Percentiles rank a stretch among this genome's conserved stretches.
Conservation (phyloP, 2,113 vertebrate species). For the Entomyzon cyanotis region DNA sequence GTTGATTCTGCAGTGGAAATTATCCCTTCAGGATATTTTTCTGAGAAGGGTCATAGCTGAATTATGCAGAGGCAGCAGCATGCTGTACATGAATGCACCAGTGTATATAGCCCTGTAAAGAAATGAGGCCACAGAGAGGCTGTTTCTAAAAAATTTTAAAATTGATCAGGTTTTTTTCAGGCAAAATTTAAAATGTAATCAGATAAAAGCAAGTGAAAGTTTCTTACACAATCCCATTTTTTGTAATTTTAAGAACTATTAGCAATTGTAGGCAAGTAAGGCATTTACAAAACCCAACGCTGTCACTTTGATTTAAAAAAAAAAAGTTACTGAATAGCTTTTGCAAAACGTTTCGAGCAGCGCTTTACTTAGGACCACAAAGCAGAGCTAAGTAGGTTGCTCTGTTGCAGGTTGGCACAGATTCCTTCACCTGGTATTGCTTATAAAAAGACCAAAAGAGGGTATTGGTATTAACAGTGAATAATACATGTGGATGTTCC, state of each 20-base stretch:
- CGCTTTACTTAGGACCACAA: constrained; percentile 23
- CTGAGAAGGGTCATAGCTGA: not conserved
- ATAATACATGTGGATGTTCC: constrained; percentile 6
- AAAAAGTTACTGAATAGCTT: not conserved
- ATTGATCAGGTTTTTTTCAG: not conserved
- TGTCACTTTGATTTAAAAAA: not conserved
- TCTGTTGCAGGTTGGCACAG: constrained; percentile 16
- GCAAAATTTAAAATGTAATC: not conserved
- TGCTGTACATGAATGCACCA: not conserved
- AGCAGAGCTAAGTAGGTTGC: constrained; percentile 61
- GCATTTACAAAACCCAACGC: not conserved
- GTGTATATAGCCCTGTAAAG: not conserved
- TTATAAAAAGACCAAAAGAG: constrained; percentile 47
- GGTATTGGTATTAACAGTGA: not conserved
- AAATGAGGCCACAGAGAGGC: not conserved
- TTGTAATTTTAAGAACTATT: not conserved
- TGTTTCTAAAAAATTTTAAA: not conserved
- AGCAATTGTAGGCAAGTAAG: not conserved
- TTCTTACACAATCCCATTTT: not conserved
- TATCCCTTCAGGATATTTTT: not conserved
- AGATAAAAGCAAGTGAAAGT: not conserved
- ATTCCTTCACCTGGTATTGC: not conserved
- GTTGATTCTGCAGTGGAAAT: not conserved
- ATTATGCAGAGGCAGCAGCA: not conserved
- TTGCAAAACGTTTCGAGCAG: not conserved